phyloP scores from a whole-genome alignment of 2,888 invertebrate species.

The Drosophila pegasa region DNA sequence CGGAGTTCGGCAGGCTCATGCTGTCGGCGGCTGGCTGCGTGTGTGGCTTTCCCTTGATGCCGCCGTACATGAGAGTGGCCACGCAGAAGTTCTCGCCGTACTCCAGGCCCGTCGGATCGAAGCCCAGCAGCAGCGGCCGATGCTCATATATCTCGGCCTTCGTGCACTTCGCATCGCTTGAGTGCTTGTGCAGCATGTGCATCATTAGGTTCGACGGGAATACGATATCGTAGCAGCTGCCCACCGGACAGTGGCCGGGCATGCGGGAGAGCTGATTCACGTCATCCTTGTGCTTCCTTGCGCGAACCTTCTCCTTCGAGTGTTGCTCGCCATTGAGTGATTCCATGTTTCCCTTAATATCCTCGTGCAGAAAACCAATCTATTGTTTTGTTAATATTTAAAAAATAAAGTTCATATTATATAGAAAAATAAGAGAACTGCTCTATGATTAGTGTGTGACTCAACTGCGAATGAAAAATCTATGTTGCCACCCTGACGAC shows the following conservation, averaged over 20 bases:
- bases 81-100: constrained; percentile 19
- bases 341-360: constrained; percentile 21
- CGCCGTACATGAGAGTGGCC: constrained; percentile 44
- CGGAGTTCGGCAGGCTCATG: constrained; percentile 40
- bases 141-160: constrained; percentile 29
- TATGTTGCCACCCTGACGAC: not conserved
- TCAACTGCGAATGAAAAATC: not conserved
- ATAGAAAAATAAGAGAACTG: not conserved
- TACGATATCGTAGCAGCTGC: constrained; percentile 34
- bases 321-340: constrained; percentile 2
- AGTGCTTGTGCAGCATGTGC: constrained; percentile 48
- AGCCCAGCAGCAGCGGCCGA: constrained; percentile 18
- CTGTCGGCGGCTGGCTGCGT: constrained; percentile 29
- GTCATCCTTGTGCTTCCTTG: not conserved
- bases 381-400: constrained; percentile 2
- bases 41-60: not conserved
- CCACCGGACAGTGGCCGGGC: constrained; percentile 39
- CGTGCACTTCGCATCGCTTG: not conserved
- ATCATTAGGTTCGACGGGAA: constrained; percentile 52
- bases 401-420: not conserved
- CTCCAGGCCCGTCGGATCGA: constrained; percentile 30
- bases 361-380: not conserved
- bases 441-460: not conserved
- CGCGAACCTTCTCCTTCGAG: not conserved
- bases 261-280: constrained; percentile 22